Base-by-base conservation (phyloP, 2,113 vertebrate species). In the Collichthys lucidus region DNA sequence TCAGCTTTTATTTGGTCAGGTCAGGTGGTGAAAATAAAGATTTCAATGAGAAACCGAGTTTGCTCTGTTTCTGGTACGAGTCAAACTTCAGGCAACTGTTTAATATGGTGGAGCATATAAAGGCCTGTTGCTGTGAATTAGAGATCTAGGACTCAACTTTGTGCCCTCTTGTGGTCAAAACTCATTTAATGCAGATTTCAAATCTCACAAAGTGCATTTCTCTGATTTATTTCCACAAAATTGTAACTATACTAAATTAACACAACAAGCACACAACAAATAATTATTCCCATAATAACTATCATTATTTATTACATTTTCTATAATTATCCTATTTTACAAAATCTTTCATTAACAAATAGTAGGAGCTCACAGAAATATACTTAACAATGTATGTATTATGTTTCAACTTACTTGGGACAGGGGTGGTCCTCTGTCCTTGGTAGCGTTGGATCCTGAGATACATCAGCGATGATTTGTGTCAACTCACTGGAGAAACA, bases 381-480 rank as follows among this genome's bases (percentile, higher is more conserved):
- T 7, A 40, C 9, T 40, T 40, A 40, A 40, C 35, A 40, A 40
- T 0, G 8, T 40, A 20, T 0, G 19, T 14, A 26, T 17, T 49
- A 5, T 44, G 5, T 19, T 15, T 4, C 56, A 11, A 82, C 96
- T 94, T 83, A 98, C 97, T 98, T 98, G 63, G 97, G 96, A 86
- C 97, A 98, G 0, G 97, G 97, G 67, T 98, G 97, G 81, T 98
- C 97, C 79, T 98, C 97, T 3, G 97, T 98, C 75, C 97, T 94
- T 5, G 97, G 97, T 76, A 98, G 87, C 0, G 97, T 98, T 20
- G 97, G 97, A 91, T 98, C 97, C 83, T 98, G 97, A 46, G 97
- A 96, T 47, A 98, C 96, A 56, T 98, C 97, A 2, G 97, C 97
- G 10, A 98, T 98, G 80, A 98, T 98, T 91, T 98, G 97, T 1